Base-by-base conservation (phyloP, 2,113 vertebrate genomes). In the Bothrops jararaca region DNA sequence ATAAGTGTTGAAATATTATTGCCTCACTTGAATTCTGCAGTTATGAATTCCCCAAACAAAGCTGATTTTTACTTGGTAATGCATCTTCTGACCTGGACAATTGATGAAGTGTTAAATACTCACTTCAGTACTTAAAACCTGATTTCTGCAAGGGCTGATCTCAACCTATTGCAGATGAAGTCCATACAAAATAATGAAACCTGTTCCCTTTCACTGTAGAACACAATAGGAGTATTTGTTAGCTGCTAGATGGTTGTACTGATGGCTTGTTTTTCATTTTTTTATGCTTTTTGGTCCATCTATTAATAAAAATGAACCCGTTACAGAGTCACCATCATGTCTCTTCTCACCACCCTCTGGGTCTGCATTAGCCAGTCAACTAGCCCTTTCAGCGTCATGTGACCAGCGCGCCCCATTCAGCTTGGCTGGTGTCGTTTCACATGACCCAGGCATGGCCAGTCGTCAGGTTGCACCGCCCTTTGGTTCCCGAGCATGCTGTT, bases 261-360 rank as follows among this genome's bases (percentile, higher is more conserved):
- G 98, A 99, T 98, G 97, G 98, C 98, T 98, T 98, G 98, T 98
- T 98, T 98, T 98, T 98, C 96, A 97, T 98, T 98, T 98, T 98
- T 99, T 98, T 98, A 97, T 99, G 98, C 98, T 98, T 99, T 98
- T 98, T 98, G 98, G 98, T 99, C 98, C 98, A 98, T 99, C 97
- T 99, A 99, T 99, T 99, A 99, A 99, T 99, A 99, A 99, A 99
- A 99, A 98, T 99, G 99, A 99, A 99, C 98, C 99, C 99, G 98
- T 99, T 99, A 98, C 99, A 99, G 99, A 99, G 99, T 99, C 99
- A 99, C 98, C 99, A 99, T 99, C 99, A 99, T 98, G 99, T 99
- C 99, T 99, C 99, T 99, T 98, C 99, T 99, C 99, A 99, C 98
- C 99, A 99, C 99, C 99, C 99, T 99, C 98, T 99, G 99, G 99